phyloP scores from a whole-genome alignment of 1,140 invertebrate species.

The Lepeophtheirus salmonis region DNA sequence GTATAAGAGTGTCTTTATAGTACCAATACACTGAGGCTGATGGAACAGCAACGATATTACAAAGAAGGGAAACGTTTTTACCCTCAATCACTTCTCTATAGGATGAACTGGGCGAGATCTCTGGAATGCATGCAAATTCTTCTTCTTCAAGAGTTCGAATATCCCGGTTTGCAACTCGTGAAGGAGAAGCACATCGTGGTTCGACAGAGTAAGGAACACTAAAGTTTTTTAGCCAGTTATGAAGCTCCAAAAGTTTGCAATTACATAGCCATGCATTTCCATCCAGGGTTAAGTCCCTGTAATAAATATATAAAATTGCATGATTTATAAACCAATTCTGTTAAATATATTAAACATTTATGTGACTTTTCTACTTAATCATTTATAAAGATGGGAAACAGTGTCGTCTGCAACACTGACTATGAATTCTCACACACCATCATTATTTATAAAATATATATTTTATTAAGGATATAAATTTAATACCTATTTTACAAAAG shows the following conservation, averaged over 20 bases:
- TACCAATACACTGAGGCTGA: neutral
- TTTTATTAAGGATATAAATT: no score
- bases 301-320: neutral
- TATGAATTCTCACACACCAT: no score
- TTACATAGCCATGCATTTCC: slow-evolving; percentile 82
- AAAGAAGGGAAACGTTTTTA: slow-evolving; percentile 23
- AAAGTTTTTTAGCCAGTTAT: slow-evolving; percentile 58
- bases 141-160: slow-evolving; percentile 54
- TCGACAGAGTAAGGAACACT: slow-evolving; percentile 58
- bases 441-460: no score
- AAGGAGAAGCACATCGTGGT: slow-evolving; percentile 48
- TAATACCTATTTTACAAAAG: no score
- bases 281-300: slow-evolving; percentile 52
- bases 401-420: no score
- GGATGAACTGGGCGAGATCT: slow-evolving; percentile 39
- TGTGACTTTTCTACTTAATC: no score
- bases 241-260: slow-evolving; percentile 56
- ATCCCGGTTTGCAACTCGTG: slow-evolving; percentile 25
- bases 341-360: no score
- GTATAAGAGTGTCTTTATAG: neutral
- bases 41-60: slow-evolving; percentile 9
- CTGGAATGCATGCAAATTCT: slow-evolving; percentile 68
- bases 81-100: slow-evolving; percentile 22
- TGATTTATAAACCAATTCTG: no score
- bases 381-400: no score